Evolutionary conservation across 2,888 invertebrate species (phyloP).

Genomic region (Callosobruchus maculatus): DNA sequence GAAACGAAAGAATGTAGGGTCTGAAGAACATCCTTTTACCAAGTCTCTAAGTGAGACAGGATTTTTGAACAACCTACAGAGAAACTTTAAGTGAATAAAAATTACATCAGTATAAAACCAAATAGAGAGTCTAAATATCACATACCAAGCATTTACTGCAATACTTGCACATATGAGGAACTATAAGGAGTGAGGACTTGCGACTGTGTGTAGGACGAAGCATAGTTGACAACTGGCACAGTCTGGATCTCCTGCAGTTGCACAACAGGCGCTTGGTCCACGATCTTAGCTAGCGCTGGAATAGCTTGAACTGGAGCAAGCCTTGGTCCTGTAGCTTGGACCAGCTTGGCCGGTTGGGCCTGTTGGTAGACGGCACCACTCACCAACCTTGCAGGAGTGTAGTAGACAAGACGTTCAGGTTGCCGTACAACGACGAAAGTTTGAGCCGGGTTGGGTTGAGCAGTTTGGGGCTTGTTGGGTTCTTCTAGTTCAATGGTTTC

Average conservation of each 20-base stretch:
- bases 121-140: neutral
- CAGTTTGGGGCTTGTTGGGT: neutral
- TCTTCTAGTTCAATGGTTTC: neutral
- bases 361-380: slow-evolving; percentile 5
- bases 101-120: too few species aligned
- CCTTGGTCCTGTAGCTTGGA: slow-evolving; percentile 7
- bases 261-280: slow-evolving; percentile 5
- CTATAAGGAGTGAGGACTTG: slow-evolving; percentile 35
- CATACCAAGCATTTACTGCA: slow-evolving; percentile 21
- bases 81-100: too few species aligned
- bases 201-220: slow-evolving; percentile 22
- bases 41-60: too few species aligned
- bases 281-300: slow-evolving; percentile 27
- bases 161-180: slow-evolving; percentile 34
- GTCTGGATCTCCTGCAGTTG: slow-evolving; percentile 15
- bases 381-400: slow-evolving; percentile 16
- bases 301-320: slow-evolving; percentile 28
- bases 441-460: neutral
- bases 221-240: slow-evolving; percentile 13
- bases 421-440: slow-evolving; percentile 34
- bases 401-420: slow-evolving; percentile 35
- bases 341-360: neutral
- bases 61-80: too few species aligned
- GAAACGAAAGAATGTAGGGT: neutral
- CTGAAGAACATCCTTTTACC: too few species aligned